Conservation (phyloP, 2,113 vertebrate genomes). For the Galeopterus variegatus region DNA sequence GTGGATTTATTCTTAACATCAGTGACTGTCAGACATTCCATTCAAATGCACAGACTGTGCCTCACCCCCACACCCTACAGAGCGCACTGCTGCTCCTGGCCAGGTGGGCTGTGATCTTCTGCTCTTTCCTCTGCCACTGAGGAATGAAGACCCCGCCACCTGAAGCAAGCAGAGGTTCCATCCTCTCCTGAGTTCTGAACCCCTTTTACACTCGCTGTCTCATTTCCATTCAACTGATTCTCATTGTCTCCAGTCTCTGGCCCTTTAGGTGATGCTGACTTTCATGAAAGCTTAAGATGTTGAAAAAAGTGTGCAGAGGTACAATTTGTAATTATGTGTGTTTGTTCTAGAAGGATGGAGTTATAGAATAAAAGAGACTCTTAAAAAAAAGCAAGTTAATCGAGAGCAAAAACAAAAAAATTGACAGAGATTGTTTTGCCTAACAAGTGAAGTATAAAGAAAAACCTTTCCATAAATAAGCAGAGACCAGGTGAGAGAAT, state of each 20-base stretch:
- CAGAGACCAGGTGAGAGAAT: too few relatives aligned
- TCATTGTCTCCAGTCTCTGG: background rate
- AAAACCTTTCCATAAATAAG: background rate
- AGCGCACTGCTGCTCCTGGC: accelerated
- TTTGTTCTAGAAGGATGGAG: background rate
- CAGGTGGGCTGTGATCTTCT: accelerated
- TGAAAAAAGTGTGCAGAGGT: accelerated
- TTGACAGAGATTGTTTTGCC: background rate
- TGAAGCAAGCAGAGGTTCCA: too few relatives aligned
- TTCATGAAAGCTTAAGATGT: background rate
- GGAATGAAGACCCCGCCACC: too few relatives aligned
- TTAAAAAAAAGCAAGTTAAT: background rate
- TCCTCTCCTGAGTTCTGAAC: too few relatives aligned
- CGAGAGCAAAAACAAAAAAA: background rate
- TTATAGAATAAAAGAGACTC: background rate
- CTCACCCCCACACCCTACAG: accelerated
- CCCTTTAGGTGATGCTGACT: background rate
- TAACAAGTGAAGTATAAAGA: accelerated
- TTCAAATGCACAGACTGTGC: background rate
- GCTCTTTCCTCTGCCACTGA: too few relatives aligned
- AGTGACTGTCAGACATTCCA: background rate
- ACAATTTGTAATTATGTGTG: accelerated
- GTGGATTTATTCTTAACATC: background rate
- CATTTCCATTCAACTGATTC: accelerated
- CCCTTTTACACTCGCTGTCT: accelerated